phyloP scores from a whole-genome alignment of 2,113 vertebrate species.

The Fregata magnificens region DNA sequence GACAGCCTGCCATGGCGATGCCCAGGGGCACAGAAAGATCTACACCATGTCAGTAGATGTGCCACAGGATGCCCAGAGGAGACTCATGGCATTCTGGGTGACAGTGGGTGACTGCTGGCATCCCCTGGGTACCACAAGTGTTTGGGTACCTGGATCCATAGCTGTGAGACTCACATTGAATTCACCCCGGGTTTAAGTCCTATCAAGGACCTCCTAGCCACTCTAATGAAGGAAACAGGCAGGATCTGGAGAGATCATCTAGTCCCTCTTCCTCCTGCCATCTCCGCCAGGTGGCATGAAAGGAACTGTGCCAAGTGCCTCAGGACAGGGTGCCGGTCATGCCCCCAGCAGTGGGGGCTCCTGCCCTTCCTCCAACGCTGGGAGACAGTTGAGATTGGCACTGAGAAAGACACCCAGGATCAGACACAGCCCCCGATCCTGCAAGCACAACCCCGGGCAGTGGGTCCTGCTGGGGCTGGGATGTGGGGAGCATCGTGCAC shows the following conservation, averaged over 20 bases:
- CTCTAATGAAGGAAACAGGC: not conserved
- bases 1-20: accelerated
- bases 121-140: not conserved
- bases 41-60: not conserved
- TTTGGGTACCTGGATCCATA: not conserved
- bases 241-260: not conserved
- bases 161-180: not conserved
- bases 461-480: not conserved
- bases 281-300: not conserved
- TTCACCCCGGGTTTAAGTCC: not conserved
- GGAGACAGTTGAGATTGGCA: not conserved
- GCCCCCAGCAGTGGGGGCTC: accelerated
- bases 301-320: not conserved
- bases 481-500: accelerated
- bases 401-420: not conserved
- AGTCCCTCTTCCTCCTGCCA: not conserved
- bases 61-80: not conserved
- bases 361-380: not conserved
- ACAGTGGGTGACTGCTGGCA: not conserved
- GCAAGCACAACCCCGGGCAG: not conserved
- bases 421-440: accelerated
- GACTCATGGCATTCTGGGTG: accelerated
- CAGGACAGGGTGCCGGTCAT: not conserved
- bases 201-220: not conserved
- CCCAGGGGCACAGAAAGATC: not conserved